These are phyloP conservation scores for Oedothorax gibbosus DNA, from an alignment of 1,140 invertebrate species.

Conservation along the genomic window DNA sequence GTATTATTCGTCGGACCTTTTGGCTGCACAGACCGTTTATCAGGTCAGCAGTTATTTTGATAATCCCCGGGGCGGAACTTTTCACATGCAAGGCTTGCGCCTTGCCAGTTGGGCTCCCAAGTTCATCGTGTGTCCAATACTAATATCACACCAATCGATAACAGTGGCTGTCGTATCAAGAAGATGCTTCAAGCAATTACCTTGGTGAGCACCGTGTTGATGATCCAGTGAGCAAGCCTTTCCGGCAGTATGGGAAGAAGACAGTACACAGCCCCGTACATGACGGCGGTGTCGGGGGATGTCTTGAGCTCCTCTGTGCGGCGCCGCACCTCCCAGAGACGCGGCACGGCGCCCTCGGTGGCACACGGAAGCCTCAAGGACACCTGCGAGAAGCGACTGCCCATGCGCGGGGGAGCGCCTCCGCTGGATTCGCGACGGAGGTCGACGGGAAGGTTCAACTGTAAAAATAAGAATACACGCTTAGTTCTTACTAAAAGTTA, in stretches of 20 bases:
- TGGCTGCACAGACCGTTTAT: no score
- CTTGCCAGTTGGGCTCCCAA: no score
- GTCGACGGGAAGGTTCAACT: constrained; percentile 71
- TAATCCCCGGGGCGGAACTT: no score
- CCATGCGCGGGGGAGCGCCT: constrained; percentile 66
- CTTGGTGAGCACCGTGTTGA: constrained; percentile 64
- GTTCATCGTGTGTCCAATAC: no score
- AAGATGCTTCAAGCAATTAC: not conserved
- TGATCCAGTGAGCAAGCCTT: constrained; percentile 63
- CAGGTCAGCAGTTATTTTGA: no score
- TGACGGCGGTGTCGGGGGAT: constrained; percentile 72
- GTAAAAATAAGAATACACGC: constrained; percentile 1
- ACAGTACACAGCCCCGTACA: constrained; percentile 70
- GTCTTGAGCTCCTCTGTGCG: constrained; percentile 71
- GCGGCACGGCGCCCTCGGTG: constrained; percentile 74
- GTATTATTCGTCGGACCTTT: no score
- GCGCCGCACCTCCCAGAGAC: constrained; percentile 73
- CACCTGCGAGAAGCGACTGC: constrained; percentile 70
- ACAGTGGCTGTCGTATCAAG: no score
- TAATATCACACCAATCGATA: no score
- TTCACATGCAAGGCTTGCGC: no score
- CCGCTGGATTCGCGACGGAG: constrained; percentile 66
- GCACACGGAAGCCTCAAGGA: constrained; percentile 70
- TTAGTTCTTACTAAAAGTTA: not conserved
- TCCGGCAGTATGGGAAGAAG: constrained; percentile 67